Evolutionary conservation across 2,888 invertebrate genomes (phyloP).

Genomic region (Dryobota labecula): DNA sequence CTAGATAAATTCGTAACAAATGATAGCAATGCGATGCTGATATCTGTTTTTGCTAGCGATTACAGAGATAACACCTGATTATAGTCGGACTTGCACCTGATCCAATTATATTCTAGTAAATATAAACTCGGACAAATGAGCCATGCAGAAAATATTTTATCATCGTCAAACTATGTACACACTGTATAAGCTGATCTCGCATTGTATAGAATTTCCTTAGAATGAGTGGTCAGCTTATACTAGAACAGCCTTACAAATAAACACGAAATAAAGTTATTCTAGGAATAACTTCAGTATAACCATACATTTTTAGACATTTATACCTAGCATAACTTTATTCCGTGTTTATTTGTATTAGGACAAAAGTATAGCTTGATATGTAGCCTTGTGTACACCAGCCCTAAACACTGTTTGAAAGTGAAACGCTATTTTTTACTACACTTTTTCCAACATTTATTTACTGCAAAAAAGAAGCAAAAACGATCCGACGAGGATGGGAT

Average conservation of each 20-base stretch:
- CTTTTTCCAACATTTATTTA: not conserved
- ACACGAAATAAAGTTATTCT: too few relatives aligned
- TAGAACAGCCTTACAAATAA: too few relatives aligned
- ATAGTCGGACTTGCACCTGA: constrained; percentile 70
- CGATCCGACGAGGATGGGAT: constrained; percentile 94
- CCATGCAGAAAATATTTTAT: not conserved
- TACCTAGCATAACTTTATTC: too few relatives aligned
- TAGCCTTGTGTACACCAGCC: too few relatives aligned
- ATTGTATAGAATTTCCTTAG: too few relatives aligned
- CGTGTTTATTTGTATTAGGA: too few relatives aligned
- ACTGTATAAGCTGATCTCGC: too few relatives aligned
- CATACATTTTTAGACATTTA: too few relatives aligned
- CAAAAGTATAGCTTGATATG: too few relatives aligned
- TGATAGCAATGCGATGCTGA: constrained; percentile 76
- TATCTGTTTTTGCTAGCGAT: constrained; percentile 85
- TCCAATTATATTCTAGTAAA: constrained; percentile 34
- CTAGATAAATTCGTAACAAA: constrained; percentile 88
- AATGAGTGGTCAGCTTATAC: too few relatives aligned
- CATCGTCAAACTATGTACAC: not conserved
- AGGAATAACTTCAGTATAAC: too few relatives aligned
- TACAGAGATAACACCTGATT: constrained; percentile 83
- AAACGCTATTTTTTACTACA: not conserved
- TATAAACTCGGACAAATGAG: constrained; percentile 14
- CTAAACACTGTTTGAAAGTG: too few relatives aligned
- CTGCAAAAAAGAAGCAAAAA: constrained; percentile 62